Evolutionary conservation across 2,113 vertebrate genomes (phyloP), one percentile per base, ranked within the genome.

Genomic region (Circaetus cinerascens): DNA sequence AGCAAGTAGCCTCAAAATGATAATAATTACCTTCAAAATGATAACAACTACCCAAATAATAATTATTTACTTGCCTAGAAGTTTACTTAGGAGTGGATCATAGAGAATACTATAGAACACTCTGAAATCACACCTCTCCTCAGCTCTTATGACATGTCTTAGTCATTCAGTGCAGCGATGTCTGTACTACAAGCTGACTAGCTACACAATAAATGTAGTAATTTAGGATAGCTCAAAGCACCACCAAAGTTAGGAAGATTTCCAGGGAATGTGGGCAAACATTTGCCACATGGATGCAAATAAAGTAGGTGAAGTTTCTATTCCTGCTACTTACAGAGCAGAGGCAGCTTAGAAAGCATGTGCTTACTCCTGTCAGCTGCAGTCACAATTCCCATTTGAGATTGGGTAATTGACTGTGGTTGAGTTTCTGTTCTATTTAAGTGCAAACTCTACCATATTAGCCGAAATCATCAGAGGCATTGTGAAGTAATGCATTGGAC

Each of bases 161-260:
- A 26, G 11, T 50, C 0, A 0, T n/a, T 73, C 38, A 57, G 18
- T 11, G 9, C 41, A 83, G 13, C 11, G 12, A 32, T 0, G 1
- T 43, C 15, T 38, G 27, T 22, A 15, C 43, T 43, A 23, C 32
- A 69, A 51, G 30, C 51, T 86, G 30, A 66, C 23, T n/a, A 62
- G 22, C 16, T 66, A 38, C 19, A 10, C 8, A 16, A 60, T 34
- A 56, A 51, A 79, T 48, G 15, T n/a, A 64, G 9, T 55, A 19
- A 50, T 64, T 77, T 43, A 74, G 32, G 32, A 21, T 13, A 56
- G 10, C 19, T 71, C 11, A 75, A n/a, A 78, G 7, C 36, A n/a
- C 30, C 38, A 18, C 40, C 32, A 27, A n/a, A 66, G 18, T 45
- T 63, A 34, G 60, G 19, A 68, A 66, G 22, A 71, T 72, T 88